phyloP scores from a whole-genome alignment of 1,140 invertebrate species.

The Adoxophyes honmai region DNA sequence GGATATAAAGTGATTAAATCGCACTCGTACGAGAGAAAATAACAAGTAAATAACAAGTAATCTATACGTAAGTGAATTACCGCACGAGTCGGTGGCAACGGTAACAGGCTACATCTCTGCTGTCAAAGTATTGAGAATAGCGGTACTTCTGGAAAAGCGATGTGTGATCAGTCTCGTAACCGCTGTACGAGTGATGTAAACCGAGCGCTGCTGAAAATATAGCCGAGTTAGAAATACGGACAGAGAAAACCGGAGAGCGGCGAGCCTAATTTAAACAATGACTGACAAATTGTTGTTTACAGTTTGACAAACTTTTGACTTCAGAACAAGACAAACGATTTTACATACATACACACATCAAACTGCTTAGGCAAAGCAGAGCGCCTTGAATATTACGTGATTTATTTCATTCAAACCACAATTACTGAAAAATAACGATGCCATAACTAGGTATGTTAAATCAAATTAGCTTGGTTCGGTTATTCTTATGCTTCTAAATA shows the following conservation, averaged over 20 bases:
- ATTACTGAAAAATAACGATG: too few species aligned
- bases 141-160: slow-evolving; percentile 45
- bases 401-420: too few species aligned
- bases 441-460: too few species aligned
- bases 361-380: too few species aligned
- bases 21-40: slow-evolving; percentile 27
- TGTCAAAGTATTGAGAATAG: slow-evolving; percentile 29
- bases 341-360: too few species aligned
- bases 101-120: slow-evolving; percentile 69
- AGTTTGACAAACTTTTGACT: too few species aligned
- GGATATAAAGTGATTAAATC: neutral
- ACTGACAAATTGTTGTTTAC: neutral
- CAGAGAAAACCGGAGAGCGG: slow-evolving; percentile 42
- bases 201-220: slow-evolving; percentile 67
- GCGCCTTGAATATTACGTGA: too few species aligned
- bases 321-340: too few species aligned
- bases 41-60: slow-evolving; percentile 27
- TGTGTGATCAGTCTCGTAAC: slow-evolving; percentile 58
- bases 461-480: too few species aligned
- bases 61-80: slow-evolving; percentile 43
- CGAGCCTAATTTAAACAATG: neutral
- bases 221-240: slow-evolving; percentile 44
- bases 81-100: slow-evolving; percentile 58
- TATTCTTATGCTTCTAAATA: too few species aligned
- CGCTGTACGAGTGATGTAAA: slow-evolving; percentile 55